A percentile compares a stretch with the other conserved stretches of the same genome.
phyloP scores from a whole-genome alignment of 1,140 invertebrate species.

The Scaptodrosophila lebanonensis region DNA sequence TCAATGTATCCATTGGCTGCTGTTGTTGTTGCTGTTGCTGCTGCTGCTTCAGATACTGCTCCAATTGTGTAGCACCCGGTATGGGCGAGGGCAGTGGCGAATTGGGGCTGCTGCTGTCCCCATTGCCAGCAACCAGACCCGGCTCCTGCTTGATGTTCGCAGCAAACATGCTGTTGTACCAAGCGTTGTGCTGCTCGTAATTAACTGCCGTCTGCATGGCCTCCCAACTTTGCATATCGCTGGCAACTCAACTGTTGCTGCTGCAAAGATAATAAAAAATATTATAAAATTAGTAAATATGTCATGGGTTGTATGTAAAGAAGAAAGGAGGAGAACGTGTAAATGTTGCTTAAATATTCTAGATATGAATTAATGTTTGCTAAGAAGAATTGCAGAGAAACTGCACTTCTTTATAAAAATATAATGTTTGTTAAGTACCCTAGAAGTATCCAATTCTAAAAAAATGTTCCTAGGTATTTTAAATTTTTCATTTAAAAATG shows the following conservation, averaged over 20 bases:
- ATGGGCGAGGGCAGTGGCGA: slow-evolving; percentile 46
- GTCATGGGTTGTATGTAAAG: too few species aligned
- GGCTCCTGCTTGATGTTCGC: slow-evolving; percentile 69
- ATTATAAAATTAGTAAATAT: too few species aligned
- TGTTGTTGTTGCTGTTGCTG: slow-evolving; percentile 44
- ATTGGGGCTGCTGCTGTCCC: slow-evolving; percentile 45
- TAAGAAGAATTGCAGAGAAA: slow-evolving; percentile 7
- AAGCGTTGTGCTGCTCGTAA: slow-evolving; percentile 71
- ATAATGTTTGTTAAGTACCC: too few species aligned
- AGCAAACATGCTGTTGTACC: slow-evolving; percentile 73
- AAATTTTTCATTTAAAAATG: too few species aligned
- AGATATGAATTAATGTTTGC: slow-evolving; percentile 16
- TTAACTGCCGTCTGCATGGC: slow-evolving; percentile 56
- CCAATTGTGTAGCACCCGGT: slow-evolving; percentile 42
- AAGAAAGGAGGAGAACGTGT: slow-evolving; percentile 11
- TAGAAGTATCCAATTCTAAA: too few species aligned
- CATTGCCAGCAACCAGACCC: slow-evolving; percentile 46
- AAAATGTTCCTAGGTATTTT: too few species aligned
- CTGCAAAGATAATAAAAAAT: slow-evolving; percentile 33
- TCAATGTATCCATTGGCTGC: slow-evolving; percentile 62
- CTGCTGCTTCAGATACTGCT: slow-evolving; percentile 65
- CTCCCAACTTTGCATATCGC: slow-evolving; percentile 77
- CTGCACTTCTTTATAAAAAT: too few species aligned
- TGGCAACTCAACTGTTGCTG: slow-evolving; percentile 14
- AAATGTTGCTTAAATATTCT: too few species aligned